These are phyloP conservation scores for Mungos mungo DNA, from an alignment of 2,113 vertebrate species.

Conservation along the genomic window DNA sequence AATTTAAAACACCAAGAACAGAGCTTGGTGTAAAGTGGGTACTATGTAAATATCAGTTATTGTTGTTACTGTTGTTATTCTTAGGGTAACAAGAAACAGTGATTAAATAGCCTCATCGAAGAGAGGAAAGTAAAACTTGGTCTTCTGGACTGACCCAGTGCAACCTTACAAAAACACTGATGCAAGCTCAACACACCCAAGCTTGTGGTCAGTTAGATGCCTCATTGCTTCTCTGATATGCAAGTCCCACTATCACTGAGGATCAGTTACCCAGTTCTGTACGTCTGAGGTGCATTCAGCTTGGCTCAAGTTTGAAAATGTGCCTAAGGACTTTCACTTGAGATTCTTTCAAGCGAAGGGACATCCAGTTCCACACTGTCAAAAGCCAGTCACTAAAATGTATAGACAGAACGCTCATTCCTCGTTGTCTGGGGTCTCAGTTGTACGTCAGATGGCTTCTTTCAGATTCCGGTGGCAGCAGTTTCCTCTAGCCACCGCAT, in stretches of 20 bases:
- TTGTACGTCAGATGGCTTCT: neutral
- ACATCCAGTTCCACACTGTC: neutral
- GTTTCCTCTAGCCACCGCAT: neutral
- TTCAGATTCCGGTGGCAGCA: neutral
- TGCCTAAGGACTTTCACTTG: neutral
- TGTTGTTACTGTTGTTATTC: neutral
- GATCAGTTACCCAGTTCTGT: neutral
- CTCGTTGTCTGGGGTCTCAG: neutral
- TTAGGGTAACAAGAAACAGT: constrained; percentile 2
- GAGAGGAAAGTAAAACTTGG: neutral
- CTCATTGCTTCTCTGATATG: neutral
- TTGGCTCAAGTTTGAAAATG: constrained; percentile 21
- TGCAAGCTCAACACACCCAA: neutral
- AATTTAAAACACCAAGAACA: neutral
- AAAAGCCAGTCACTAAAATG: neutral
- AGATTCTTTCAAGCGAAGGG: neutral
- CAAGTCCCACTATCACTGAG: neutral
- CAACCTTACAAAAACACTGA: neutral
- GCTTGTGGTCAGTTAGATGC: neutral
- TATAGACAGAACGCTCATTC: neutral
- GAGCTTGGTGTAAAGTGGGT: neutral
- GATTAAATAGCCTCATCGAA: neutral
- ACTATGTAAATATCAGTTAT: neutral
- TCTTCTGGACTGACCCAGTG: neutral
- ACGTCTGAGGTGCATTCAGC: neutral